Percentiles rank a stretch among this genome's conserved stretches.
Evolutionary conservation across 1,140 invertebrate species (phyloP).

Genomic region (Rhagoletis pomonella): DNA sequence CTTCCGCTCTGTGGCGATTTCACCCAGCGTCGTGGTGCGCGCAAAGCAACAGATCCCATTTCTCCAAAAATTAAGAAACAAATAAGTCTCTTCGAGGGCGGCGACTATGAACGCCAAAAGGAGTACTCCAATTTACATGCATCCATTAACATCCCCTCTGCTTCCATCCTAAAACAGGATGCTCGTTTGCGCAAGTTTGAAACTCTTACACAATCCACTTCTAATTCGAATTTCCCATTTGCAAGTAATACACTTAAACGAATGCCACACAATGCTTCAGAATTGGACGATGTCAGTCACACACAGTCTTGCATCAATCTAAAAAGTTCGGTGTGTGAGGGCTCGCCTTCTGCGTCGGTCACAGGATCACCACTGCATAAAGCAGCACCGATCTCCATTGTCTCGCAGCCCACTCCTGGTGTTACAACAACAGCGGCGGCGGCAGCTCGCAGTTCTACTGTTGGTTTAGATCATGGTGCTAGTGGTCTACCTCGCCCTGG

Average conservation of each 20-base stretch:
- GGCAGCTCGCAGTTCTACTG: conserved; percentile 53
- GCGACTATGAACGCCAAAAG: conserved; percentile 48
- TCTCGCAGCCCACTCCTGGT: not conserved
- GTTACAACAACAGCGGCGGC: conserved; percentile 3
- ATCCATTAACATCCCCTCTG: conserved; percentile 67
- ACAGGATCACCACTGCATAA: conserved; percentile 54
- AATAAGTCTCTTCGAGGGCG: conserved; percentile 69
- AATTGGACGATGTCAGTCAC: conserved; percentile 64
- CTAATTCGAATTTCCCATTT: conserved; percentile 70
- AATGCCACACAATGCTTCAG: conserved; percentile 62
- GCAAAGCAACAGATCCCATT: conserved; percentile 65
- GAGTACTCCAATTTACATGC: conserved; percentile 61
- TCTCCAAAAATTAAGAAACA: conserved; percentile 71
- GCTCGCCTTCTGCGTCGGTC: conserved; percentile 12
- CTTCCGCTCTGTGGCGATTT: not conserved
- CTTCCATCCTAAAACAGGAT: conserved; percentile 63
- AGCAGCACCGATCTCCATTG: conserved; percentile 48
- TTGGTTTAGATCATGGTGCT: conserved; percentile 4
- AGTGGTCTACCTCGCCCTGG: conserved; percentile 65
- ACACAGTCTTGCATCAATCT: conserved; percentile 71
- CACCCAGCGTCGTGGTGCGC: conserved; percentile 50
- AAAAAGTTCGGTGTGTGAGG: conserved; percentile 59
- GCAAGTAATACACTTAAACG: conserved; percentile 70
- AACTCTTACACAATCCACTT: conserved; percentile 69
- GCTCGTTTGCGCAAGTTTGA: conserved; percentile 68